Percentiles rank a stretch among this genome's conserved stretches.
phyloP scores from a whole-genome alignment of 2,888 invertebrate species.

The Ophonus ardosiacus region DNA sequence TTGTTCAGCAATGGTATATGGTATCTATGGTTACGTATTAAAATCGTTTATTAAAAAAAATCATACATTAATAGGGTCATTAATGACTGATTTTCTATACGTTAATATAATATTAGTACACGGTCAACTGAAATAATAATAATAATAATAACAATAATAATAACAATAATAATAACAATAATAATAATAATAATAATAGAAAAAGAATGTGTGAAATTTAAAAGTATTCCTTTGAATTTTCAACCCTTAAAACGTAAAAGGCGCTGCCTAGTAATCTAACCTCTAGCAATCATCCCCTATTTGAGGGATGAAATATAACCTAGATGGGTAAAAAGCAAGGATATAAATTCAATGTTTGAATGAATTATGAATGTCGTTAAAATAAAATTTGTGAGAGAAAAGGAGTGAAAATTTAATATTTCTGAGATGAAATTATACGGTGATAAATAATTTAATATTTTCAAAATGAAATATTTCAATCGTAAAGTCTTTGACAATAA shows the following conservation, averaged over 20 bases:
- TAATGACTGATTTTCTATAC: too few relatives aligned
- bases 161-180: too few relatives aligned
- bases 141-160: too few relatives aligned
- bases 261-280: background rate
- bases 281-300: background rate
- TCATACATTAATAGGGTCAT: too few relatives aligned
- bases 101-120: too few relatives aligned
- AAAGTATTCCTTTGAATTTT: too few relatives aligned
- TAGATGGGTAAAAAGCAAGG: constrained; percentile 1
- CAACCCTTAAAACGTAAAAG: background rate
- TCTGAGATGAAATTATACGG: constrained; percentile 12
- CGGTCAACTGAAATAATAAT: too few relatives aligned
- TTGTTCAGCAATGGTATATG: too few relatives aligned
- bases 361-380: constrained; percentile 40
- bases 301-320: constrained; percentile 5
- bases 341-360: constrained; percentile 22
- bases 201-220: too few relatives aligned
- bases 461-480: background rate
- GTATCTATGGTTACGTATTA: too few relatives aligned
- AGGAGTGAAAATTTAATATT: constrained; percentile 2
- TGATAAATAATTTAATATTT: constrained; percentile 24
- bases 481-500: background rate
- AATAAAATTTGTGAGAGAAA: constrained; percentile 8
- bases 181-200: too few relatives aligned
- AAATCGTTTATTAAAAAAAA: too few relatives aligned